Conservation (phyloP, 2,113 vertebrate species). For the Poecilia latipinna region DNA sequence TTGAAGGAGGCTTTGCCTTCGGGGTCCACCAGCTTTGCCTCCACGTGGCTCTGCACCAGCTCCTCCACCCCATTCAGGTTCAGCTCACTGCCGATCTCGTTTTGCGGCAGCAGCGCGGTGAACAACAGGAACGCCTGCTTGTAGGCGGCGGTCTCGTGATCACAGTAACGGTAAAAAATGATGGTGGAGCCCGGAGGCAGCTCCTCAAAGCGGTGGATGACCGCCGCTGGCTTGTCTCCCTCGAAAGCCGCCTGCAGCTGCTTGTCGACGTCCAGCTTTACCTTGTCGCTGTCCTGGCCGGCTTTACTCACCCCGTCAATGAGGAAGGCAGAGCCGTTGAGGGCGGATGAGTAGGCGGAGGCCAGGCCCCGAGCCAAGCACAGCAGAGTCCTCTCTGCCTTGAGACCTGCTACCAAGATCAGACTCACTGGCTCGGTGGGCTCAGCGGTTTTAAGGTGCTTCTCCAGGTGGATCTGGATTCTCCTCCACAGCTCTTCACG, state of each 20-base stretch:
- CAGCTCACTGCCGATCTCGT: conserved; percentile 60
- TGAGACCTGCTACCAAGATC: conserved; percentile 83
- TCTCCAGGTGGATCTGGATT: conserved; percentile 82
- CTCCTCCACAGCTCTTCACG: conserved; percentile 81
- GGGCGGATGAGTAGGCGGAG: conserved; percentile 75
- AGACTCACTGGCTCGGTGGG: conserved; percentile 87
- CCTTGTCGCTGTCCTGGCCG: conserved; percentile 77
- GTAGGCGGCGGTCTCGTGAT: conserved; percentile 89
- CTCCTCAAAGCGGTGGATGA: conserved; percentile 88
- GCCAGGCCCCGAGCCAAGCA: conserved; percentile 86
- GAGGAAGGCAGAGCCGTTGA: conserved; percentile 73
- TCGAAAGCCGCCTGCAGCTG: conserved; percentile 82
- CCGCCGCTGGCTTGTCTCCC: conserved; percentile 77
- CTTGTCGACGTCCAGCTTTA: conserved; percentile 86
- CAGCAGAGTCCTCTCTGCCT: conserved; percentile 80
- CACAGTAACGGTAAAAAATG: conserved; percentile 98
- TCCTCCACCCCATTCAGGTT: conserved; percentile 84
- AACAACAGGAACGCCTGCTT: conserved; percentile 88
- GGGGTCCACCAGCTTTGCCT: conserved; percentile 69
- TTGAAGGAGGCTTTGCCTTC: conserved; percentile 36
- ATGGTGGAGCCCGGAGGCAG: conserved; percentile 89
- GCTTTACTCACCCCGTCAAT: conserved; percentile 79
- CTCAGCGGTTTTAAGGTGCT: conserved; percentile 80
- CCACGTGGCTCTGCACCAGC: conserved; percentile 85
- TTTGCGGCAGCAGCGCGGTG: conserved; percentile 84